Percentiles rank a stretch among this genome's conserved stretches.
Conservation (phyloP, 2,888 invertebrate genomes). For the Mythimna vitellina region DNA sequence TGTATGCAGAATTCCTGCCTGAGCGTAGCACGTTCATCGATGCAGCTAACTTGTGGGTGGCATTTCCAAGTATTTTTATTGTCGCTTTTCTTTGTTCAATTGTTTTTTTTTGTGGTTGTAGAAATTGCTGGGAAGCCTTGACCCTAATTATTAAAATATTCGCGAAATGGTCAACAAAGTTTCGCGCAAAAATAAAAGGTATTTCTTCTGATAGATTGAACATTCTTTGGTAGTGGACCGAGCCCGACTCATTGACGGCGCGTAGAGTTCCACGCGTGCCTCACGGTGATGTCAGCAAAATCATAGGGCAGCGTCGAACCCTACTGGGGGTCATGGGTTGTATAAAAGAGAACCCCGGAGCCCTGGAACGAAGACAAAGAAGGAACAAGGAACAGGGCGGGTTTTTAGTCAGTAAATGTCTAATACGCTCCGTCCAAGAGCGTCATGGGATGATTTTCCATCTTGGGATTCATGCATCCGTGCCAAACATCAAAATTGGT, state of each 20-base stretch:
- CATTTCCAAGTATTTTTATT: conserved; percentile 43
- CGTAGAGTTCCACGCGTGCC: background rate
- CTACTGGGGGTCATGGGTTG: too few relatives aligned
- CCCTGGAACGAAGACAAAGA: too few relatives aligned
- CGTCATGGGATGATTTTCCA: too few relatives aligned
- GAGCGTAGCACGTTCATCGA: conserved; percentile 22
- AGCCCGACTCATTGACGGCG: too few relatives aligned
- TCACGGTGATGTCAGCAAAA: background rate
- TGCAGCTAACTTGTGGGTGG: conserved; percentile 33
- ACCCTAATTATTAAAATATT: conserved; percentile 13
- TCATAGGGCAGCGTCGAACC: too few relatives aligned
- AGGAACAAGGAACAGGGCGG: too few relatives aligned
- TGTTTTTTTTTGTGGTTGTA: conserved; percentile 20
- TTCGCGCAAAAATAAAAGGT: background rate
- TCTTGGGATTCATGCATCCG: too few relatives aligned
- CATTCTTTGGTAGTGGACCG: background rate
- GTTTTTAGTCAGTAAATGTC: too few relatives aligned
- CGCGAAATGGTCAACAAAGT: background rate
- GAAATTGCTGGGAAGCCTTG: conserved; percentile 31
- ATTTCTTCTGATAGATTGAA: background rate
- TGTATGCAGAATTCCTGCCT: conserved; percentile 55
- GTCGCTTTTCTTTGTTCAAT: conserved; percentile 43
- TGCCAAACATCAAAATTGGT: too few relatives aligned
- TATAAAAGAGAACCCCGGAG: too few relatives aligned
- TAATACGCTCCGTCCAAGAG: too few relatives aligned